These are phyloP conservation scores for Lutjanus erythropterus DNA, from an alignment of 2,113 vertebrate genomes.

Conservation along the genomic window DNA sequence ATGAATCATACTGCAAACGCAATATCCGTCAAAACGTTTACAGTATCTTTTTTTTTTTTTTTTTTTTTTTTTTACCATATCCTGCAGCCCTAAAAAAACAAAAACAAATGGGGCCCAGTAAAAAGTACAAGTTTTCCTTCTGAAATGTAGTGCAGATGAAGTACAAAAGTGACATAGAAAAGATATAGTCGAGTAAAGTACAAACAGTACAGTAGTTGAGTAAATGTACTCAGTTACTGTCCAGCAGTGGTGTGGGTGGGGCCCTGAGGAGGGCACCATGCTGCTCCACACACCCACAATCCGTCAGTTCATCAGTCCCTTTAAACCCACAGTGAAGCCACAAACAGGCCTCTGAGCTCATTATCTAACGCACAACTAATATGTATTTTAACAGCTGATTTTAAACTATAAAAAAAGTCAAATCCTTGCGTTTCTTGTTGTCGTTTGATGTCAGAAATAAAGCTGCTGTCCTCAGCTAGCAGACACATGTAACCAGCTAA, in stretches of 20 bases:
- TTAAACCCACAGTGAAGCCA: constrained; percentile 29
- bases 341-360: constrained; percentile 24
- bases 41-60: no score
- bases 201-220: background rate
- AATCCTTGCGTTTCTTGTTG: background rate
- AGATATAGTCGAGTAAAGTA: no score
- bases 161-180: no score
- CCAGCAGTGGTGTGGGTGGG: constrained; percentile 49
- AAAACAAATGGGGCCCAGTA: no score
- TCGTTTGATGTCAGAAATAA: background rate
- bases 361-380: background rate
- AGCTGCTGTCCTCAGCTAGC: background rate
- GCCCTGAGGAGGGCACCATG: constrained; percentile 43
- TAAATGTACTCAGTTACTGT: background rate
- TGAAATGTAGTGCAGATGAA: no score
- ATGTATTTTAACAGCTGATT: no score
- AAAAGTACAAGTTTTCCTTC: no score
- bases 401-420: background rate
- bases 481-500: constrained; percentile 46
- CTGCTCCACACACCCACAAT: constrained; percentile 60
- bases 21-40: no score
- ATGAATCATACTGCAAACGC: no score
- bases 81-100: no score
- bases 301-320: constrained; percentile 25
- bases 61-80: no score